A percentile compares a stretch with the other conserved stretches of the same genome.
Evolutionary conservation across 2,797 vertebrate genomes (phyloP).

Genomic region (Allobates femoralis): DNA sequence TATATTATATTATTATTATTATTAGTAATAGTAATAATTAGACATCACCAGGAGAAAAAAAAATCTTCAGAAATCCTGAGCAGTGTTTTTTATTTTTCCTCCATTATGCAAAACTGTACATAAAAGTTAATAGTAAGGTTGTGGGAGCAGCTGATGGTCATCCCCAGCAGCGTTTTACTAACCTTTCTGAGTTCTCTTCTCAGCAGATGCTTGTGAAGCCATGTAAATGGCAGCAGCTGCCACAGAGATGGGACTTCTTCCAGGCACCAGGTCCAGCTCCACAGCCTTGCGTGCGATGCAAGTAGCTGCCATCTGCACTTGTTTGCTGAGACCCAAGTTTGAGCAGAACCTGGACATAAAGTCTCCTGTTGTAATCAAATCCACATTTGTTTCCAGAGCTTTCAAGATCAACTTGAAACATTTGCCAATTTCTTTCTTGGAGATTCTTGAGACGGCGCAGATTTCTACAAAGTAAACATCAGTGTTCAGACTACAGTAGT

Average conservation of each 20-base stretch:
- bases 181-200: constrained; percentile 99
- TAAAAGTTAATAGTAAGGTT: neutral
- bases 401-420: constrained; percentile 96
- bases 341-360: constrained; percentile 98
- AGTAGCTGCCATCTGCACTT: constrained; percentile 98
- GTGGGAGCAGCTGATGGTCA: neutral
- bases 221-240: constrained; percentile 98
- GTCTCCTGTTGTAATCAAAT: constrained; percentile 97
- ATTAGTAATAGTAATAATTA: no score
- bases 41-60: no score
- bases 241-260: constrained; percentile 96
- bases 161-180: constrained; percentile 56
- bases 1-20: no score
- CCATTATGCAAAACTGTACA: neutral
- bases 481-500: constrained; percentile 5
- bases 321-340: constrained; percentile 94
- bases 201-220: constrained; percentile 97
- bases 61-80: no score
- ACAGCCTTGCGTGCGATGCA: constrained; percentile 95
- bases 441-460: constrained; percentile 97
- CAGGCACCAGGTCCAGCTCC: constrained; percentile 95
- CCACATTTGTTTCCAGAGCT: constrained; percentile 97
- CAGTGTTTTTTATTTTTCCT: no score
- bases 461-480: constrained; percentile 84
- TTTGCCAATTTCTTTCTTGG: constrained; percentile 97